Evolutionary conservation across 1,140 invertebrate genomes (phyloP).

Genomic region (Panagrolaimus sp.): DNA sequence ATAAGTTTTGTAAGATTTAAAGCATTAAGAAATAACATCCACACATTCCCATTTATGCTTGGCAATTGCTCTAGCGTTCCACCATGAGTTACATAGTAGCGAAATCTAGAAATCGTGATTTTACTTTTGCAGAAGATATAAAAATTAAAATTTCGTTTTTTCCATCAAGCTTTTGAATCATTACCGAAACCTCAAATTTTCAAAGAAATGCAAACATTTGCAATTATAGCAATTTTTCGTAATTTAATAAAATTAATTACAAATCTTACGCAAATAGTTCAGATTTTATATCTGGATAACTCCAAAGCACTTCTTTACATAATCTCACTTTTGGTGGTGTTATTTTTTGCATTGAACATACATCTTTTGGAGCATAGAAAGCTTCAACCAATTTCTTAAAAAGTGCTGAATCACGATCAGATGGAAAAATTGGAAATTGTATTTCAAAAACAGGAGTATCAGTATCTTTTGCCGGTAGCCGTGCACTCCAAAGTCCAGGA

Average conservation of each 20-base stretch:
- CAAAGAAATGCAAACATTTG: not conserved
- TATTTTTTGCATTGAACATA: not conserved
- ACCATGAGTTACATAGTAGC: too few species aligned
- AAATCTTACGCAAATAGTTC: slow-evolving; percentile 4
- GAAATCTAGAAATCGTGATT: too few species aligned
- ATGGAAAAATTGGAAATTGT: slow-evolving; percentile 20
- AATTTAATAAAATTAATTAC: not conserved
- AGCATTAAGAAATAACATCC: too few species aligned
- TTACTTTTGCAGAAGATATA: too few species aligned
- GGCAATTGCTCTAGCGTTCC: too few species aligned
- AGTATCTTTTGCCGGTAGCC: not conserved
- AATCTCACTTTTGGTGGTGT: not conserved
- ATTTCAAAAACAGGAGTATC: slow-evolving; percentile 12
- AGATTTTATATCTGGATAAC: not conserved
- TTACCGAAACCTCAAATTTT: not conserved
- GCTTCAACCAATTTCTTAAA: slow-evolving; percentile 5
- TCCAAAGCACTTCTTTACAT: not conserved
- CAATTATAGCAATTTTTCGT: too few species aligned
- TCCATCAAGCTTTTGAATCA: not conserved
- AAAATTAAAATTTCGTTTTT: too few species aligned
- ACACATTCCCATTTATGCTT: too few species aligned
- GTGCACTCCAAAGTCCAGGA: slow-evolving; percentile 15
- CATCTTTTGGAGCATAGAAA: slow-evolving; percentile 15
- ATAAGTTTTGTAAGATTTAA: too few species aligned
- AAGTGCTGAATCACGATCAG: slow-evolving; percentile 7